phyloP scores from a whole-genome alignment of 2,113 vertebrate species.

The Peucedramus taeniatus region DNA sequence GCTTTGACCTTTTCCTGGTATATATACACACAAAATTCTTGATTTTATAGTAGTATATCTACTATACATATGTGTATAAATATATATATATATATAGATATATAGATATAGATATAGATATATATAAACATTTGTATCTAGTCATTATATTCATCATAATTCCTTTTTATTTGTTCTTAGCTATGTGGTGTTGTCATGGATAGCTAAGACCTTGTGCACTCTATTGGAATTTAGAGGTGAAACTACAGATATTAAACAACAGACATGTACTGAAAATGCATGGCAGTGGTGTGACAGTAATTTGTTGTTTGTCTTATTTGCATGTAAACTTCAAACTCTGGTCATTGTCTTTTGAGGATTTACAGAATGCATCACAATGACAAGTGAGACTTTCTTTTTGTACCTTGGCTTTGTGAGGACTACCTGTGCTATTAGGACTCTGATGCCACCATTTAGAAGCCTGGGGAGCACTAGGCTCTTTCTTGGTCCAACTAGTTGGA shows the following conservation, averaged over 20 bases:
- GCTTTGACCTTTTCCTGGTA: not conserved
- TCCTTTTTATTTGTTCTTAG: not conserved
- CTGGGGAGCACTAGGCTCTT: not conserved
- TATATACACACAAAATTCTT: not conserved
- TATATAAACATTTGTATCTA: not conserved
- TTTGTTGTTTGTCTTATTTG: not conserved
- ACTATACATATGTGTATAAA: no score
- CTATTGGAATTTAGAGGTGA: not conserved
- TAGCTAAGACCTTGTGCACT: not conserved
- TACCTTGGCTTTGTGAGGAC: not conserved
- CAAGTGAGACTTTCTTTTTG: not conserved
- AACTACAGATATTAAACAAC: not conserved
- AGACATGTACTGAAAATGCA: not conserved
- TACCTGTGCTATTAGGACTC: not conserved
- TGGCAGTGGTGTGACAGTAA: not conserved
- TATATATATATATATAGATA: no score
- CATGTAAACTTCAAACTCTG: not conserved
- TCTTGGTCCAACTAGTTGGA: not conserved
- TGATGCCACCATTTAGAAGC: not conserved
- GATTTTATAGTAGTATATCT: not conserved
- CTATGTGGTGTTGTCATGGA: not conserved
- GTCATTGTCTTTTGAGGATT: not conserved
- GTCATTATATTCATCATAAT: not conserved
- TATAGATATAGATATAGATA: not conserved
- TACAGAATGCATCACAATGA: not conserved